phyloP scores from a whole-genome alignment of 2,888 invertebrate genomes.

The Pardosa pseudoannulata region DNA sequence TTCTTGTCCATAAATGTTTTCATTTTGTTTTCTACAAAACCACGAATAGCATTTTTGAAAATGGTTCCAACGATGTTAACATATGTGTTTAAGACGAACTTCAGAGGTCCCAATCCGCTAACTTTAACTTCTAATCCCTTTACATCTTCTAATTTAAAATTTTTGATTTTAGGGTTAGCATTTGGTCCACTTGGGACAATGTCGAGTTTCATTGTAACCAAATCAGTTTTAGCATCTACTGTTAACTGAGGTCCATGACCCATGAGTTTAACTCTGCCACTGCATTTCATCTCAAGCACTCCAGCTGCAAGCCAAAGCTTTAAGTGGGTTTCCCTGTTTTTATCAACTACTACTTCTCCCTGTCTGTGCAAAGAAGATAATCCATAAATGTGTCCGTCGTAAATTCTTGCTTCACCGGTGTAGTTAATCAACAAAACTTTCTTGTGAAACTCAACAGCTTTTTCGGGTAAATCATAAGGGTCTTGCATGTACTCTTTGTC shows the following conservation, averaged over 20 bases:
- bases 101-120: conserved; percentile 46
- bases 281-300: conserved; percentile 57
- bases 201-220: conserved; percentile 56
- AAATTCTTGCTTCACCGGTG: conserved; percentile 57
- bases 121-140: conserved; percentile 59
- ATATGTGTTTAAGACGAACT: conserved; percentile 41
- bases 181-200: conserved; percentile 35
- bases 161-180: conserved; percentile 52
- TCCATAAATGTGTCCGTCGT: conserved; percentile 53
- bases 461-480: conserved; percentile 54
- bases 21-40: conserved; percentile 36
- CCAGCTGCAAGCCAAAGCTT: conserved; percentile 66
- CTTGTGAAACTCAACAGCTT: conserved; percentile 38
- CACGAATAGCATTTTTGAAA: conserved; percentile 31
- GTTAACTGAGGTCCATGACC: conserved; percentile 52
- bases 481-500: conserved; percentile 54
- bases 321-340: conserved; percentile 42
- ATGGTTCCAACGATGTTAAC: conserved; percentile 16
- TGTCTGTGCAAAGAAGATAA: conserved; percentile 54
- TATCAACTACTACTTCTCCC: conserved; percentile 54
- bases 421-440: conserved; percentile 54
- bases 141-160: conserved; percentile 64
- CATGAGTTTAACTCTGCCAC: conserved; percentile 63
- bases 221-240: conserved; percentile 41
- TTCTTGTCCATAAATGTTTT: conserved; percentile 51